Evolutionary conservation across 1,140 invertebrate species (phyloP).

Genomic region (Drosophila melanogaster): DNA sequence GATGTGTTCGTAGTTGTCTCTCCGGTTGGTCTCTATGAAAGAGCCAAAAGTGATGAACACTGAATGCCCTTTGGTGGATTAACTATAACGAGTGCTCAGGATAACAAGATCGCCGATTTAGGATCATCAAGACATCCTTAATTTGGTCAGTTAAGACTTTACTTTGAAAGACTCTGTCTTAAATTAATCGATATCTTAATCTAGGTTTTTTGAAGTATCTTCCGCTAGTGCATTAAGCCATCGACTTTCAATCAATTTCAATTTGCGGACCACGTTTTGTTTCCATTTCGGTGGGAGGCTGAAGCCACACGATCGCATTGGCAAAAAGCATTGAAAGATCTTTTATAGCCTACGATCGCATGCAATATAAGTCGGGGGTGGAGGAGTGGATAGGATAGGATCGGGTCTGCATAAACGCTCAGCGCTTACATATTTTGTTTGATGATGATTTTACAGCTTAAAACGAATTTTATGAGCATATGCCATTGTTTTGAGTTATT

Average conservation of each 20-base stretch:
- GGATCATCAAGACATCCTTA: not conserved
- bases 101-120: not conserved
- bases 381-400: constrained; percentile 22
- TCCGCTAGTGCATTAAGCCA: constrained; percentile 38
- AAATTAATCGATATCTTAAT: constrained; percentile 9
- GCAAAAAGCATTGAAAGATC: constrained; percentile 60
- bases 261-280: constrained; percentile 61
- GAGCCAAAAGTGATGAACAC: constrained; percentile 16
- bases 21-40: constrained; percentile 39
- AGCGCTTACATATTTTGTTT: constrained; percentile 79
- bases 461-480: constrained; percentile 84
- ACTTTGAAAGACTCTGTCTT: too few relatives aligned
- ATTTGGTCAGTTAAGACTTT: not conserved
- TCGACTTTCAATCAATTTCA: constrained; percentile 50
- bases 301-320: constrained; percentile 63
- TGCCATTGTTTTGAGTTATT: constrained; percentile 84
- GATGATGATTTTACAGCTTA: constrained; percentile 85
- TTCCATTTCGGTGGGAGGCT: constrained; percentile 43
- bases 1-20: constrained; percentile 52
- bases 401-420: constrained; percentile 54
- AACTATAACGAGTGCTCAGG: not conserved
- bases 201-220: not conserved
- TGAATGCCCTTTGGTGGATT: constrained; percentile 27
- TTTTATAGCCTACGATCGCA: constrained; percentile 68
- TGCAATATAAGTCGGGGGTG: constrained; percentile 24